These are phyloP conservation scores for Rynchops niger DNA, from an alignment of 2,113 vertebrate genomes.

Conservation along the genomic window DNA sequence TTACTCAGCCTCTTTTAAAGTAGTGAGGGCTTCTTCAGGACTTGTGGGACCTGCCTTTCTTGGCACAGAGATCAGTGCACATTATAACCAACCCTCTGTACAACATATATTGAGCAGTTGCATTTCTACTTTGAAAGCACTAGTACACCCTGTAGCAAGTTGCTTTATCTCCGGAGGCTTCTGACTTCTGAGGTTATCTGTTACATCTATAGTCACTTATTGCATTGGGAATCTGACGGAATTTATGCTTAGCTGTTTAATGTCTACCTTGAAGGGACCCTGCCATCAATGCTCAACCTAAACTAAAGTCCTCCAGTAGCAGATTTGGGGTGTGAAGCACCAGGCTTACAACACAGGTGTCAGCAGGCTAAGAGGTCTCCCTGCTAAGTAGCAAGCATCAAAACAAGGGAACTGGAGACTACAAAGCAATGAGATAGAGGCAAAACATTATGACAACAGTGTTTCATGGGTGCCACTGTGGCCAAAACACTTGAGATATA, in stretches of 20 bases:
- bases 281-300: neutral
- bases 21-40: neutral
- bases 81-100: neutral
- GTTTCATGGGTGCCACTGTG: accelerated
- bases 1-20: neutral
- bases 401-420: neutral
- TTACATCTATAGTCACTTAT: neutral
- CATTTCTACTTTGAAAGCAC: neutral
- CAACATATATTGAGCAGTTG: neutral
- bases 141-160: neutral
- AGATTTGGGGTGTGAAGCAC: neutral
- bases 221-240: neutral
- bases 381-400: neutral
- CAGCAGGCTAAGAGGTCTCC: neutral
- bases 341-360: neutral
- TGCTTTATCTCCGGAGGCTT: neutral
- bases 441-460: accelerated
- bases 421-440: neutral
- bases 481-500: neutral
- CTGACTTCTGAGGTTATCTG: neutral
- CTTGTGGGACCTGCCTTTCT: neutral
- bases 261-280: neutral
- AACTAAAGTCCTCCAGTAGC: neutral
- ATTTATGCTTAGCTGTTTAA: neutral
- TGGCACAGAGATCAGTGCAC: neutral